Percentiles rank a stretch among this genome's conserved stretches.
These are phyloP conservation scores for Platycheirus rosarum DNA, from an alignment of 2,888 invertebrate species.

Conservation along the genomic window DNA sequence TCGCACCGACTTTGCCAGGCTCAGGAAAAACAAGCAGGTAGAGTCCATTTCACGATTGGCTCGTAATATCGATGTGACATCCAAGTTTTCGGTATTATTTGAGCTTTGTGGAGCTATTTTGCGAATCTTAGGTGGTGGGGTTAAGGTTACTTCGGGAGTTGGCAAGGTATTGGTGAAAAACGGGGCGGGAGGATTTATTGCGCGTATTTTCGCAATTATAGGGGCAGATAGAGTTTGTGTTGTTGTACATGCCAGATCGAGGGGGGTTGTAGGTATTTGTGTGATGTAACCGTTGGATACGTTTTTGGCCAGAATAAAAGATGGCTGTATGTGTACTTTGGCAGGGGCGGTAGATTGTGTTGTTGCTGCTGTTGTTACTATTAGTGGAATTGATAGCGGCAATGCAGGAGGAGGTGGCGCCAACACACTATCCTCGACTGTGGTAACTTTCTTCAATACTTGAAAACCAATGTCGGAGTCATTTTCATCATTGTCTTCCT, in stretches of 20 bases:
- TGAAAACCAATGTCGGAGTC: conserved; percentile 81
- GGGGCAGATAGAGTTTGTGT: conserved; percentile 54
- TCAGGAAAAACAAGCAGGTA: conserved; percentile 81
- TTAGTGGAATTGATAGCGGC: conserved; percentile 42
- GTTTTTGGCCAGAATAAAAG: conserved; percentile 66
- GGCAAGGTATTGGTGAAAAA: conserved; percentile 41
- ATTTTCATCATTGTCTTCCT: conserved; percentile 78
- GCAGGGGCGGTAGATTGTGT: conserved; percentile 39
- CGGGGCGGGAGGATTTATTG: conserved; percentile 62
- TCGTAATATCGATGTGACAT: conserved; percentile 79
- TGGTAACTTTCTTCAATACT: conserved; percentile 78
- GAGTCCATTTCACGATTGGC: conserved; percentile 81
- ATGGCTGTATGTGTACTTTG: conserved; percentile 62
- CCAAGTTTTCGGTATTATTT: conserved; percentile 77
- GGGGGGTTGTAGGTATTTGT: conserved; percentile 62
- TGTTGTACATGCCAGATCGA: conserved; percentile 29
- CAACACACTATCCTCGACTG: conserved; percentile 78
- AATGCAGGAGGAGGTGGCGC: conserved; percentile 67
- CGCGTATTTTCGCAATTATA: conserved; percentile 60
- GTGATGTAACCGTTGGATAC: conserved; percentile 66
- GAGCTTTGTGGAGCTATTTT: conserved; percentile 69
- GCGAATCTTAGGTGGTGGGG: conserved; percentile 77
- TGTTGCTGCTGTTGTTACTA: conserved; percentile 41
- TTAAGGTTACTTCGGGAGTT: conserved; percentile 75
- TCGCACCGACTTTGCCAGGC: conserved; percentile 80